Base-by-base conservation (phyloP, 1,140 invertebrate genomes). In the Centruroides sculpturatus region DNA sequence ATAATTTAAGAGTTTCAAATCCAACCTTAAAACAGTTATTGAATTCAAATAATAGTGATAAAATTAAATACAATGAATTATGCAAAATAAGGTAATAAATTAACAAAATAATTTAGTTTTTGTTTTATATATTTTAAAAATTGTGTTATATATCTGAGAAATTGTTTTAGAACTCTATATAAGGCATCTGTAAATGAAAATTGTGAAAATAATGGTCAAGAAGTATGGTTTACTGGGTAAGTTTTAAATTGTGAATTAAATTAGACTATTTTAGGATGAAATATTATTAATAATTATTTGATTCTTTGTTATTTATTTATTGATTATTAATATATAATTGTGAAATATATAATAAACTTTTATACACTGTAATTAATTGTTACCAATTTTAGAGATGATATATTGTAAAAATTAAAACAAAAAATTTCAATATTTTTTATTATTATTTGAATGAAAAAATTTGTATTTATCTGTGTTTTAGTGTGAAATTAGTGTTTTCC, bases 31-130 rank as follows among this genome's bases (percentile, higher is more conserved):
- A 64, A 55, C 60, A 67, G 46, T 50, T 64, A 9, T 34, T 66
- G 49, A 48, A 35, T 51, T 47, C 47, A 13, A 67, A 56, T 47
- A 51, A 50, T 59, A 52, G 60, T 59, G 64, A 65, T 47, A 67
- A 35, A 60, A 59, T 41, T 11, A 64, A 63, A 47, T 66, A 56
- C 50, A 59, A 60, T 47, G 51, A 65, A 47, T 49, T 66, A 35
- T 54, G 60, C 23, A 41, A 55, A 48, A 35, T 66, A n/a, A 59
- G 60, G 65, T 66, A 48, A 63, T 61, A 60, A 55, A 59, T 55
- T 48, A 12, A 55, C 4, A 23, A 8, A 12, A 59, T 23, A 35
- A 23, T n/a, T 35, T 57, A 23, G 23, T 23, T 23, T 23, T 23
- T 23, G 23, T 51, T 51, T 13, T 51, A n/a, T 51, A 51, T n/a